Evolutionary conservation across 2,888 invertebrate species (phyloP).

Genomic region (Diabrotica balteata): DNA sequence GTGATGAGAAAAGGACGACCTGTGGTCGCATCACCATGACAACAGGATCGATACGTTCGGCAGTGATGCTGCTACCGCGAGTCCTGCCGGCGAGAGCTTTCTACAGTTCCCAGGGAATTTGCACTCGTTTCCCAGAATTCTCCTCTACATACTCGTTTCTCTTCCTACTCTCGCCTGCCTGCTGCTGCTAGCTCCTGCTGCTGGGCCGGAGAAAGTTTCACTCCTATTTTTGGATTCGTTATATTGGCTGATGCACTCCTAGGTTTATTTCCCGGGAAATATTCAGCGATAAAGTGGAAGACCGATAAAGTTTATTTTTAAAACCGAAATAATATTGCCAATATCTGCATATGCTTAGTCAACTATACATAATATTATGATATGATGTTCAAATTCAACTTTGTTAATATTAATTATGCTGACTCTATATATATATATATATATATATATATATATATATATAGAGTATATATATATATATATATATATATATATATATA

Average conservation of each 20-base stretch:
- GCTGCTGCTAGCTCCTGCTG: constrained; percentile 19
- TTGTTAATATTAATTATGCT: no score
- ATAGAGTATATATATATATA: no score
- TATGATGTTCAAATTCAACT: no score
- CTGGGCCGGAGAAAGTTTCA: constrained; percentile 38
- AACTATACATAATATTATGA: no score
- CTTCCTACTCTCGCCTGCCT: constrained; percentile 1
- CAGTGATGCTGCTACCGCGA: constrained; percentile 34
- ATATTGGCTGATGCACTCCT: constrained; percentile 13
- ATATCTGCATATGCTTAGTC: no score
- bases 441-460: no score
- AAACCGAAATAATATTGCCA: no score
- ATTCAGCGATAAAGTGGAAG: no score
- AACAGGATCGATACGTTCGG: constrained; percentile 51
- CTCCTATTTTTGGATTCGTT: constrained; percentile 43
- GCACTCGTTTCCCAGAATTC: constrained; percentile 46
- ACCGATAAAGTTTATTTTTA: no score
- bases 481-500: no score
- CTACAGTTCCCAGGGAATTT: constrained; percentile 49
- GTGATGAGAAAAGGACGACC: constrained; percentile 37
- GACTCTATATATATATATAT: no score
- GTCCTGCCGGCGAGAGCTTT: constrained; percentile 28
- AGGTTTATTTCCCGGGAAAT: constrained; percentile 1
- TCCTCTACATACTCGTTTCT: constrained; percentile 26
- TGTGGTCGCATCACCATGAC: constrained; percentile 43